Base-by-base conservation (phyloP, 64 coral and sea anemone species). In the Montipora capricornis region DNA sequence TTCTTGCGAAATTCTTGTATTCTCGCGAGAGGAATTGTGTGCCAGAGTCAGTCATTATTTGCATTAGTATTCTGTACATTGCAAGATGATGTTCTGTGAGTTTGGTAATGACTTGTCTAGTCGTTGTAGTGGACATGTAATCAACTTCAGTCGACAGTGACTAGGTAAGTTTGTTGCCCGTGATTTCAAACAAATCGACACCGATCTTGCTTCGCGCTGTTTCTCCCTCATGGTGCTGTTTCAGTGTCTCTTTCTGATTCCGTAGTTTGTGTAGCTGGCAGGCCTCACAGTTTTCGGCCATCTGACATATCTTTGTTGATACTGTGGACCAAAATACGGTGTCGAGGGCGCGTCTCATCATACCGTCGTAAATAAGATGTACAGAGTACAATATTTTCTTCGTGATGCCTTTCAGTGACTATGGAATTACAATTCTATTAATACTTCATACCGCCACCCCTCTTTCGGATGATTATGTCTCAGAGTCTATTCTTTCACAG, bases 261-360 rank as follows among this genome's bases (percentile, higher is more conserved):
- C 47, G 19, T 74, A 51, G 73, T 77, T 75, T 83, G 61, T 73
- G 68, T 19, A 37, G 45, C 19, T 77, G 80, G 51, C 79, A 92
- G 14, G 24, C 47, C 26, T 84, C 90, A 85, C 90, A 92, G 15
- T 64, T 74, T 19, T 74, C 60, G 44, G 71, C 51, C 3, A 46
- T 17, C 77, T 92, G 62, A 15, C 8, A 51, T 48, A 92, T 20
- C 14, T 92, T 80, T 20, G 16, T 53, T 15, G 68, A 20, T 73
- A 92, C 85, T 26, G 8, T 20, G 16, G 90, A 80, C 80, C 90
- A 92, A 57, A 74, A 92, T 53, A 92, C 68, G 55, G 17, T 84
- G 20, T 53, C 80, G 17, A 55, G 50, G 20, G 90, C 80, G 47
- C 80, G 47, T 71, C 78, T 37, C 46, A 82, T 70, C 89, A 82